Evolutionary conservation across 1,140 invertebrate genomes (phyloP), one percentile per base, ranked within the genome.

Genomic region (Papilio glaucus): DNA sequence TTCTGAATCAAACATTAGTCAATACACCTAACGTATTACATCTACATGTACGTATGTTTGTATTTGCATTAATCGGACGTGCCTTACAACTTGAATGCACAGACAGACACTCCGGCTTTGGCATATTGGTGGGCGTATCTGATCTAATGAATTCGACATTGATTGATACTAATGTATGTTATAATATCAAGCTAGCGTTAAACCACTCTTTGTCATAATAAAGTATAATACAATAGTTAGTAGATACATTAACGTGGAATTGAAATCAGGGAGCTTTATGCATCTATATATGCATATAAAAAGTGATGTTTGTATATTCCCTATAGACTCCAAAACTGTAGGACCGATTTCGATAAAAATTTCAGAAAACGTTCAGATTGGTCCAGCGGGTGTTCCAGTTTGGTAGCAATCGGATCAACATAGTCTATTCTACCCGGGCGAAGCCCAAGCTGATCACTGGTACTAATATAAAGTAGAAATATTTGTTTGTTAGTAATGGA

Each of bases 131-230:
- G 82, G 83, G 84, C 77, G 78, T 88, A 86, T 86, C 84, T 81
- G 86, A 85, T 89, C 83, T 89, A 89, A 89, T 90, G 88, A 89
- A 88, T 87, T 72, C 80, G 87, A 90, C 88, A 79, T 86, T 90
- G 88, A 90, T 90, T 86, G 88, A 90, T 90, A 84, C 86, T 88
- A 90, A 89, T 89, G 87, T 86, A 79, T 82, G 80, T 74, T 45
- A 79, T 80, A 77, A 82, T 77, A 83, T 81, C 83, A 78, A 78
- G 42, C 77, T 60, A 72, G 41, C 24, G 42, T 57, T 78, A 83
- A 84, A 77, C 88, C 86, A 89, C 85, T 86, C 85, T 87, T 86
- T 87, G 85, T 87, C 84, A 87, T 82, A 88, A 88, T 84, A 45
- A 86, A 41, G 72, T 74, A 72, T 60, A 77, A 74, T 81, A 73